phyloP scores from a whole-genome alignment of 2,888 invertebrate genomes.

The Halictus ligatus region DNA sequence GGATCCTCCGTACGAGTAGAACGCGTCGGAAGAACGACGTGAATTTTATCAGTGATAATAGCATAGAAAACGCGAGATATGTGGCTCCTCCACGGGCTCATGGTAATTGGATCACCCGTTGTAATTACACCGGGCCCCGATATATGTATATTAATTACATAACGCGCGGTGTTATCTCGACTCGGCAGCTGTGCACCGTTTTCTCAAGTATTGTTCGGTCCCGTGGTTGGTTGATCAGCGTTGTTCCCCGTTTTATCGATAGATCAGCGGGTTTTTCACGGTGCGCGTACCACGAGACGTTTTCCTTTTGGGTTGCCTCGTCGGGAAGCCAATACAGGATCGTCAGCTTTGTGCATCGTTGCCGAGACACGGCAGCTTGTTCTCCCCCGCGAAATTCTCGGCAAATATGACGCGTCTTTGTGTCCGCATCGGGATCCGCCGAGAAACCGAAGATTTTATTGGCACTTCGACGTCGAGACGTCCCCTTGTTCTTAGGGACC shows the following conservation, averaged over 20 bases:
- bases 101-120: not conserved
- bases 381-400: not conserved
- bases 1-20: not conserved
- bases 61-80: not conserved
- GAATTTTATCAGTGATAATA: not conserved
- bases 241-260: not conserved
- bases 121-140: conserved; percentile 4
- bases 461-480: not conserved
- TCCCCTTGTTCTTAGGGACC: not conserved
- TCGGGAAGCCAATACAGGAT: not conserved
- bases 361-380: not conserved
- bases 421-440: not conserved
- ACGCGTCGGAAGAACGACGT: not conserved
- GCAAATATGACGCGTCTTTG: not conserved
- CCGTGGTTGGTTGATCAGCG: not conserved
- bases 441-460: not conserved
- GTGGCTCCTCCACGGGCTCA: not conserved
- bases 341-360: not conserved
- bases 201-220: not conserved
- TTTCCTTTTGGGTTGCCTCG: not conserved
- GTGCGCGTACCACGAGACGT: not conserved
- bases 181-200: not conserved
- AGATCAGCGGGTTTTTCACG: not conserved
- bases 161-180: not conserved
- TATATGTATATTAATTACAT: conserved; percentile 1